Evolutionary conservation across 2,888 invertebrate species (phyloP), one percentile per base, ranked within the genome.

Genomic region (Dolomedes plantarius): DNA sequence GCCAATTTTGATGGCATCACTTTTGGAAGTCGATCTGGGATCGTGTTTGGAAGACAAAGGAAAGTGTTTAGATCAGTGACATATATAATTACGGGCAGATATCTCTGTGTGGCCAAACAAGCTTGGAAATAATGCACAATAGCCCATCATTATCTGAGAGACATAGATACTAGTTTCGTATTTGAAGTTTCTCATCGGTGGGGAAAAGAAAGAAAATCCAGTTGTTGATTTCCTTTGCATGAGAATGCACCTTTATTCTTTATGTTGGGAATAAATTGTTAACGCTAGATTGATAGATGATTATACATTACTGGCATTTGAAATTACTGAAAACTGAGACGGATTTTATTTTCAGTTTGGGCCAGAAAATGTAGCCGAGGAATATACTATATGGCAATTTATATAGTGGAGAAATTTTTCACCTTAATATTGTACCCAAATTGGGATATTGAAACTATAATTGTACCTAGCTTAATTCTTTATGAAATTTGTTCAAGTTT

Each of bases 61-160:
- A 5, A 23, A 56, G 56, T 19, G 19, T 19, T 56, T 23, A 46
- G 46, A 56, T 56, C 23, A 56, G 23, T 23, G 56, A 23, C 56
- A 56, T 23, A 46, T 46, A 16, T 56, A 56, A 56, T 56, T 56
- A 23, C 2, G 11, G 16, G 56, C 23, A 23, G 56, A 2, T 56
- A 56, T 6, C 11, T 56, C 16, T 56, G 41, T 46, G 41, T 5
- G 56, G 56, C 19, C 3, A 19, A 56, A 23, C 16, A 23, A 46
- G 41, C 41, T 46, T 46, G 41, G n/a, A 46, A 46, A 46, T 46
- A 46, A 46, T 46, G 16, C 41, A 46, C 41, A 46, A 46, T 46
- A 46, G 16, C 41, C 41, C 41, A 13, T 46, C 41, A 46, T 46
- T 46, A 46, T 46, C 41, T 11, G 9, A 1, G 13, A 46, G 41